Base-by-base conservation (phyloP, 2,797 vertebrate species). In the Myotis daubentonii region DNA sequence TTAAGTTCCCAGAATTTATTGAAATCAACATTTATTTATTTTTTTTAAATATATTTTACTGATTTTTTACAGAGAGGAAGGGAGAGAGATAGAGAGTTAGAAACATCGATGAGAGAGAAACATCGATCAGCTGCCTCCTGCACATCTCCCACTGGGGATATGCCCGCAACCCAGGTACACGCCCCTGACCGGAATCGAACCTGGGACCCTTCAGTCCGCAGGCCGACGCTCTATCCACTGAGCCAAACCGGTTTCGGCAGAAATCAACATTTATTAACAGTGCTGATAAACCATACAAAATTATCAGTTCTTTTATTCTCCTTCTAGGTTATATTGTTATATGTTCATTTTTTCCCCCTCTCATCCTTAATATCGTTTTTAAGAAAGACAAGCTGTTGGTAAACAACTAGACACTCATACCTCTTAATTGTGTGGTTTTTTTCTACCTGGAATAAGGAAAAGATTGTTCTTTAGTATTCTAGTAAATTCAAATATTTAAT, bases 11-110 rank as follows among this genome's bases (percentile, higher is more conserved):
- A 72, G 60, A 78, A 92, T 81, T 30, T 30, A 87, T 19, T 66
- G 33, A 89, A 92, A 75, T 83, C 22, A 80, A 17, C 74, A 84
- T 70, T 75, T 96, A 41, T 87, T 92, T n/a, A n/a, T n/a, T n/a
- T n/a, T n/a, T n/a, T n/a, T n/a, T n/a, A n/a, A n/a, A n/a, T n/a
- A n/a, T n/a, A n/a, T n/a, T n/a, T n/a, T n/a, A n/a, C n/a, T n/a
- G n/a, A n/a, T n/a, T n/a, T n/a, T n/a, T n/a, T n/a, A n/a, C n/a
- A n/a, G n/a, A n/a, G n/a, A n/a, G n/a, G n/a, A n/a, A n/a, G n/a
- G n/a, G n/a, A n/a, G n/a, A n/a, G n/a, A n/a, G n/a, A n/a, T n/a
- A n/a, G n/a, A n/a, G n/a, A n/a, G n/a, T n/a, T n/a, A n/a, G n/a
- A n/a, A n/a, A n/a, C n/a, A n/a, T n/a, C n/a, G n/a, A n/a, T n/a